Percentiles rank a stretch among this genome's conserved stretches.
phyloP scores from a whole-genome alignment of 2,797 vertebrate species.

The Peromyscus aztecus region DNA sequence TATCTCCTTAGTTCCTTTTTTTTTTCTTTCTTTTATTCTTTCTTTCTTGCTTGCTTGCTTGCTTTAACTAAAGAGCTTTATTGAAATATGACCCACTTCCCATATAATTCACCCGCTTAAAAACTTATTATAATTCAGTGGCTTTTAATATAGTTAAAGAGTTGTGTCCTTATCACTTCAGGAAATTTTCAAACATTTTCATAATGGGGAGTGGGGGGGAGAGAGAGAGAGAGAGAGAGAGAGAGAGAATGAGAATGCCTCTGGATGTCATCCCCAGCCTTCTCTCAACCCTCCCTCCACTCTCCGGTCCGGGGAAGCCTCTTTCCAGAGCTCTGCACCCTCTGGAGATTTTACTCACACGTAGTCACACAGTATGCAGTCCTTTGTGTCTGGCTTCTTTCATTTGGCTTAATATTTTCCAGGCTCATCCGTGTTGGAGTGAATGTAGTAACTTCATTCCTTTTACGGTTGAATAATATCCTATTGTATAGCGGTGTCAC shows the following conservation, averaged over 20 bases:
- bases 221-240: background rate
- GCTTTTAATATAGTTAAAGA: background rate
- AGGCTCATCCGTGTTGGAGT: background rate
- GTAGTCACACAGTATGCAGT: background rate
- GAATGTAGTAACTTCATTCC: background rate
- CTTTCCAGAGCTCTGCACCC: accelerated
- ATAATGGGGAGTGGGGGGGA: background rate
- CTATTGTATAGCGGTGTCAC: background rate
- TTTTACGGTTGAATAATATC: background rate
- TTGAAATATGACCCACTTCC: background rate
- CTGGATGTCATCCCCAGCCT: no score
- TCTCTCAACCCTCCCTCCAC: no score
- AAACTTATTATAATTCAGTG: background rate
- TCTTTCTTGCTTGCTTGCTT: no score
- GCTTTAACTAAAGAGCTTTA: background rate
- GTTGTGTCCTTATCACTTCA: background rate
- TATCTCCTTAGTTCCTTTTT: background rate
- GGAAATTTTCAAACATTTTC: background rate
- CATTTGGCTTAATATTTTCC: background rate
- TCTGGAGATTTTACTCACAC: no score
- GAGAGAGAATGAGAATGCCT: background rate
- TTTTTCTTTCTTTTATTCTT: background rate
- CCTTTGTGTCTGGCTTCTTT: background rate
- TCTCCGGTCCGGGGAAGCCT: background rate
- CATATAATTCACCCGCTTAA: background rate